Evolutionary conservation across 1,140 invertebrate species (phyloP), one percentile per base, ranked within the genome.

Genomic region (Megalonaias nervosa): DNA sequence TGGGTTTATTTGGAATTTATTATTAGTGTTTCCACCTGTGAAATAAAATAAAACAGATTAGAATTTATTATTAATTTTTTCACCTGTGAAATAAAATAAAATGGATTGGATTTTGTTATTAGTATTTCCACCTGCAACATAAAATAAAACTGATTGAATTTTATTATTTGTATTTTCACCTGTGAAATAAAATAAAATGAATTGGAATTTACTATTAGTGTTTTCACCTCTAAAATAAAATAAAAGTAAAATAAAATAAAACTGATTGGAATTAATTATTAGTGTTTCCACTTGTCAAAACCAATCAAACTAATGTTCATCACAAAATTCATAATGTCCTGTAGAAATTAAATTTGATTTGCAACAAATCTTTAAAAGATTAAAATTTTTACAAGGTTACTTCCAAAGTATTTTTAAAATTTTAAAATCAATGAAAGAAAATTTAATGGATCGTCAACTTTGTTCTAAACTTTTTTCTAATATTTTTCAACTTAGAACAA

Each of bases 1-100:
- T 21, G 80, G 48, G 48, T 75, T 67, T 17, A 84, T 81, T 23
- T 68, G 77, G 66, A 84, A 84, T 17, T 82, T 72, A 15, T 67
- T 62, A 56, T 62, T 67, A 38, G 67, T 74, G 55, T 85, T 81
- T 21, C 81, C 81, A 74, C 31, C 81, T 85, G 67, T 15, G 38
- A 13, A 69, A 48, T 21, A 2, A 57, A 26, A n/a, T 1, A n/a
- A 58, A 59, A 58, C 15, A 67, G 21, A 16, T 38, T 60, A 11
- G 58, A 26, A 59, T 15, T 60, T 19, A 26, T n/a, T 31, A 57
- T 57, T n/a, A 55, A 4, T 48, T 4, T 31, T 21, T 31, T 15
- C 26, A 13, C 23, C 15, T 21, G 19, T 19, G 21, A 19, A 62
- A 62, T 62, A 62, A n/a, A 23, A 19, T 62, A 4, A 62, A 62